Conservation (phyloP, 2,113 vertebrate species). For the Psettodes erumei region DNA sequence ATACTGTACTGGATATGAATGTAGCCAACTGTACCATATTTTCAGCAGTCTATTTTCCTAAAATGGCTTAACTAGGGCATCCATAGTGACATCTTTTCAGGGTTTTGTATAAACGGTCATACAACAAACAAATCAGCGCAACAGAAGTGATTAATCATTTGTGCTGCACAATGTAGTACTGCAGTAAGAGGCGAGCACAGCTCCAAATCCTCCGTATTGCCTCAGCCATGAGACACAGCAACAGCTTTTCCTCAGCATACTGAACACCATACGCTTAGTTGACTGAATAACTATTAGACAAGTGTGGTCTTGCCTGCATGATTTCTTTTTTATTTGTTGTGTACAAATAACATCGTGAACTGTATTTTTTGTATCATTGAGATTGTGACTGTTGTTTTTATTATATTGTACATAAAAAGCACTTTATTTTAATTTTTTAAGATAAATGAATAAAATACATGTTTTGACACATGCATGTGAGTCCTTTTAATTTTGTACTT, state of each 20-base stretch:
- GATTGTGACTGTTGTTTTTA: conserved; percentile 84
- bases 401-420: conserved; percentile 85
- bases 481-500: background rate
- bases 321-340: conserved; percentile 72
- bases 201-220: conserved; percentile 48
- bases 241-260: conserved; percentile 49
- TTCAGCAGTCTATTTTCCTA: conserved; percentile 56
- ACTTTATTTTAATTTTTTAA: conserved; percentile 85
- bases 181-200: conserved; percentile 49
- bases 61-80: conserved; percentile 50
- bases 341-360: conserved; percentile 82
- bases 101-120: conserved; percentile 35
- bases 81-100: conserved; percentile 26
- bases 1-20: conserved; percentile 75
- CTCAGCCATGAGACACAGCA: conserved; percentile 51
- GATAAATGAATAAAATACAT: conserved; percentile 82
- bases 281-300: conserved; percentile 77
- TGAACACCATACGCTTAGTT: conserved; percentile 63
- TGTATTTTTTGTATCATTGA: conserved; percentile 83
- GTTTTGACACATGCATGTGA: conserved; percentile 60
- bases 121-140: conserved; percentile 38
- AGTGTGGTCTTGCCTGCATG: conserved; percentile 83
- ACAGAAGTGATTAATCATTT: conserved; percentile 44
- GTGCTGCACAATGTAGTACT: conserved; percentile 58
- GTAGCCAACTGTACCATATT: conserved; percentile 66